Evolutionary conservation across 2,797 vertebrate genomes (phyloP), one percentile per base, ranked within the genome.

Genomic region (Brachyalestes nurse): DNA sequence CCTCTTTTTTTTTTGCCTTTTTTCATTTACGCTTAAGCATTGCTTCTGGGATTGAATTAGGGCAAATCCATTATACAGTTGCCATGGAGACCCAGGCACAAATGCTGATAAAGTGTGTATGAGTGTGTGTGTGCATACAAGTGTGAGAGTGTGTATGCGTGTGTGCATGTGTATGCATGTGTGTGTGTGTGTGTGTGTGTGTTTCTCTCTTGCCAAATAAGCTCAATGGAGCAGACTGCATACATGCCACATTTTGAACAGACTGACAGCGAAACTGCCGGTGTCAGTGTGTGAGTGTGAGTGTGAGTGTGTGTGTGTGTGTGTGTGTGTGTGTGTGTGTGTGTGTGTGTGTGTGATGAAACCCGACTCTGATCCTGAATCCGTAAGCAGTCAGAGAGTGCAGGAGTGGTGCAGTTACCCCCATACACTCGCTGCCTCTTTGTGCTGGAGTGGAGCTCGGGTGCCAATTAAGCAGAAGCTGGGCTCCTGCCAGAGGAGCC

Each of bases 51-150:
- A 95, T 88, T 91, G 91, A 94, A 90, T 92, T 93, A 95, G 93
- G 93, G 92, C 93, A 95, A 93, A 93, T 92, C 92, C 89, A 93
- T 94, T 94, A 93, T 92, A 90, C 86, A 85, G 95, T 95, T 96
- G 90, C 93, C 86, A 95, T 94, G 93, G 94, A 84, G 87, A 95
- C 92, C 89, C 88, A 92, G 92, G 93, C 93, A 95, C 87, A 91
- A 92, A 91, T 87, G 78, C 62, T 92, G 61, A 93, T 90, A 92
- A 94, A 88, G 88, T 70, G 71, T 89, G 90, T 90, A 91, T 69
- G 47, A 64, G 28, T 28, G 28, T 28, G 28, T 28, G 28, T 28
- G 28, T 28, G 28, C 28, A 28, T 28, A 28, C 28, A 28, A 28
- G 28, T 75, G 42, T 6, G 42, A 42, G 42, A 42, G 64, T 60